Conservation (phyloP, 2,888 invertebrate species). For the Portevinia maculata region DNA sequence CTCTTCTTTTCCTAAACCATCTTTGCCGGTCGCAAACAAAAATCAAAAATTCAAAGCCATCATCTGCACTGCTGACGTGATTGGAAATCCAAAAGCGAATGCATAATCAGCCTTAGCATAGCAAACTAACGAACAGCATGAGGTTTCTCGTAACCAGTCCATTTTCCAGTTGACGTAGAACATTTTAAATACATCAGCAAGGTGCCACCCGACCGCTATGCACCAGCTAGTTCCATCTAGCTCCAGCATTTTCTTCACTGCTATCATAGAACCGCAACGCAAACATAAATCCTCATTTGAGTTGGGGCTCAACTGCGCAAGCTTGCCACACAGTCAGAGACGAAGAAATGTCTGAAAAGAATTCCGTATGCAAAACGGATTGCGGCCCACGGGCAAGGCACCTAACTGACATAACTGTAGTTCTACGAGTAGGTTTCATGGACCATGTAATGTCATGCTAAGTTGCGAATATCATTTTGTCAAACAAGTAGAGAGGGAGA, state of each 20-base stretch:
- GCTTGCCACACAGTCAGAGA: neutral
- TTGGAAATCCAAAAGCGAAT: conserved; percentile 59
- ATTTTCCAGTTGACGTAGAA: conserved; percentile 31
- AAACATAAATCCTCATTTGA: conserved; percentile 41
- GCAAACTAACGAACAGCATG: conserved; percentile 31
- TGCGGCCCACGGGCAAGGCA: conserved; percentile 54
- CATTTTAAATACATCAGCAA: conserved; percentile 59
- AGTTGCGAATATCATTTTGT: conserved; percentile 35
- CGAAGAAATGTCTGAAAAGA: conserved; percentile 32
- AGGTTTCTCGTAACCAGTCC: conserved; percentile 26
- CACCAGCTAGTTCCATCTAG: neutral
- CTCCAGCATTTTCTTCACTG: conserved; percentile 30
- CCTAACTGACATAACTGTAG: conserved; percentile 61
- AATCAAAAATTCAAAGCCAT: conserved; percentile 36
- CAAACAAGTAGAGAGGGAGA: conserved; percentile 9
- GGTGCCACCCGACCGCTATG: conserved; percentile 59
- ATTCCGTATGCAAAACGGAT: conserved; percentile 68
- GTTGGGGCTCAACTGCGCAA: conserved; percentile 1
- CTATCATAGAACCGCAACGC: conserved; percentile 50
- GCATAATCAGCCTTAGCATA: conserved; percentile 39
- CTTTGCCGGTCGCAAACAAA: neutral
- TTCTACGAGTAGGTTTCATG: conserved; percentile 29
- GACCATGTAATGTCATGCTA: conserved; percentile 52
- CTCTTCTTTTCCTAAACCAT: too few relatives aligned
- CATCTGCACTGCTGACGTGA: conserved; percentile 46